phyloP scores from a whole-genome alignment of 2,888 invertebrate species.

The Siphonodentalium dalli region DNA sequence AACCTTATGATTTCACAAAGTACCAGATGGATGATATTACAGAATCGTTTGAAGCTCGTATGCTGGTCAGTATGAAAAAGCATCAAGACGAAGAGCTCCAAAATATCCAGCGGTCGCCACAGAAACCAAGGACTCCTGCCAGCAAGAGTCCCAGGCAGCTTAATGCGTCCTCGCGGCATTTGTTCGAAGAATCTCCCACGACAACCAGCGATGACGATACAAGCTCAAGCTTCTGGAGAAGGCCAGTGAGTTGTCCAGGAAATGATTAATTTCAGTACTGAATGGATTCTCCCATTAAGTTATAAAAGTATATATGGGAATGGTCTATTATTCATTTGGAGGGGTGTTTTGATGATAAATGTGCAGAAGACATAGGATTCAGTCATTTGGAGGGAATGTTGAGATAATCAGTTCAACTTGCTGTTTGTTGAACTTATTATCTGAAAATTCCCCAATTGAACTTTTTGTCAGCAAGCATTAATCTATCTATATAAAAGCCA shows the following conservation, averaged over 20 bases:
- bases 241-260: constrained; percentile 41
- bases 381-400: no score
- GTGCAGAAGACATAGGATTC: no score
- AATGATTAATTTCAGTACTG: no score
- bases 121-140: constrained; percentile 3
- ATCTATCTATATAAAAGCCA: no score
- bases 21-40: constrained; percentile 54
- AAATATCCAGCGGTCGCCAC: constrained; percentile 29
- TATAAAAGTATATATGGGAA: no score
- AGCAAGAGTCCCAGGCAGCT: neutral
- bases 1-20: constrained; percentile 51
- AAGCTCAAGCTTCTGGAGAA: constrained; percentile 55
- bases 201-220: constrained; percentile 56
- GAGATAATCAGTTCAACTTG: no score
- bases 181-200: constrained; percentile 48
- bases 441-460: no score
- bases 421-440: no score
- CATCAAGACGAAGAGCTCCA: constrained; percentile 46
- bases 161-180: constrained; percentile 20
- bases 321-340: no score
- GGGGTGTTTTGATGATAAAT: no score
- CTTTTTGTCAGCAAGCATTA: no score
- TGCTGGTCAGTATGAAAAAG: constrained; percentile 57
- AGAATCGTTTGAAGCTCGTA: constrained; percentile 57
- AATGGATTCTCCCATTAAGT: no score